Percentiles rank a stretch among this genome's conserved stretches.
Evolutionary conservation across 2,113 vertebrate species (phyloP).

Genomic region (Rhabdornis inornatus): DNA sequence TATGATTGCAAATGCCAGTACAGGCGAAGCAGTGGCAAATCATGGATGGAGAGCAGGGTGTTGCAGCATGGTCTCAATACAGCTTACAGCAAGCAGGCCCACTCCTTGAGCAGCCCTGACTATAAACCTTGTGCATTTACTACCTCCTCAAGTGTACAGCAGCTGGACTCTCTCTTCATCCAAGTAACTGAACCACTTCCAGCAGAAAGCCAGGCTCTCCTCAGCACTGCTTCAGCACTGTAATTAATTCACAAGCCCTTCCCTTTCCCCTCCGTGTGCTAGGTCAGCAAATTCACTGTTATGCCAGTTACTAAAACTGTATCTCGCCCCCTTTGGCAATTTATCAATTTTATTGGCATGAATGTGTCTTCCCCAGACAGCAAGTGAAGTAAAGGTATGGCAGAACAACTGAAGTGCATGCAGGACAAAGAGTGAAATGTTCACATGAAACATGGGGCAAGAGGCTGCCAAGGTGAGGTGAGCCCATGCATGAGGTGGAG

Average conservation of each 20-base stretch:
- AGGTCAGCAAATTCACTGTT: slow-evolving; percentile 38
- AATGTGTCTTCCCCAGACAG: neutral
- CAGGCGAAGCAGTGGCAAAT: neutral
- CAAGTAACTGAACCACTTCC: neutral
- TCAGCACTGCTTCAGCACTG: neutral
- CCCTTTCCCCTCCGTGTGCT: neutral
- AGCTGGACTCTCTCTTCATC: neutral
- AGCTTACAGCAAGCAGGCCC: neutral
- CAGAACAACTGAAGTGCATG: neutral
- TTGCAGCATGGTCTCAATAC: neutral
- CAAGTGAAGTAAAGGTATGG: neutral
- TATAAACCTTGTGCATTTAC: neutral
- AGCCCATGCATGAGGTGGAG: accelerated
- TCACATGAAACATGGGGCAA: neutral
- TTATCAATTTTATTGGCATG: neutral
- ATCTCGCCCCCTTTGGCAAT: neutral
- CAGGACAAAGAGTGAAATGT: neutral
- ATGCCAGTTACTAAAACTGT: slow-evolving; percentile 40
- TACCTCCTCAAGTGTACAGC: neutral
- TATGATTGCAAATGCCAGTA: neutral
- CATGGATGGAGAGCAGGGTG: neutral
- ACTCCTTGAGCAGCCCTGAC: neutral
- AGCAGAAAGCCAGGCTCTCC: slow-evolving; percentile 20
- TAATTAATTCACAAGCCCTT: slow-evolving; percentile 32
- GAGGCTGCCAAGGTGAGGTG: neutral